These are phyloP conservation scores for Scelioninae gen. 1 DNA, from an alignment of 2,888 invertebrate species.

Conservation along the genomic window DNA sequence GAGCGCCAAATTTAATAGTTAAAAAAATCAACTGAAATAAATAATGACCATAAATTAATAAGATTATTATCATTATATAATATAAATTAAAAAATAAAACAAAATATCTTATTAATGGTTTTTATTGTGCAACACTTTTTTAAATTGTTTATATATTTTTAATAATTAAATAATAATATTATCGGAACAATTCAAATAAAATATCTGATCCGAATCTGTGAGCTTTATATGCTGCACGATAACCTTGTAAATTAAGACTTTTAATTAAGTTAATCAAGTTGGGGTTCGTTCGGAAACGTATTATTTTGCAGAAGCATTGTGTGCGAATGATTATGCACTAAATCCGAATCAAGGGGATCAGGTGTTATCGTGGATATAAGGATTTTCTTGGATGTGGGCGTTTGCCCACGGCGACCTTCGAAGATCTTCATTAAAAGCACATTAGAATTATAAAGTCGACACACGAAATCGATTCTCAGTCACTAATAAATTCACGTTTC, in stretches of 20 bases:
- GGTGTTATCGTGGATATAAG: slow-evolving; percentile 34
- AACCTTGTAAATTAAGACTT: slow-evolving; percentile 29
- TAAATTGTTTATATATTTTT: no score
- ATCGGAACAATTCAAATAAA: slow-evolving; percentile 1
- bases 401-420: slow-evolving; percentile 29
- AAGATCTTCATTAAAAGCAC: slow-evolving; percentile 45
- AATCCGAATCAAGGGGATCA: slow-evolving; percentile 43
- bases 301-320: slow-evolving; percentile 49
- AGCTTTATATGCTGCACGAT: background rate
- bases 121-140: no score
- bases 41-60: no score
- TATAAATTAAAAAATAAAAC: no score
- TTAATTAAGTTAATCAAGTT: slow-evolving; percentile 52
- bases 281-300: slow-evolving; percentile 29
- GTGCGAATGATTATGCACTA: slow-evolving; percentile 55
- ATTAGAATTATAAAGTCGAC: slow-evolving; percentile 38
- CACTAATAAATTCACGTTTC: slow-evolving; percentile 15
- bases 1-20: no score
- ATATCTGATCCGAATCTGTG: background rate
- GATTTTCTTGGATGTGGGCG: slow-evolving; percentile 44
- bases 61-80: no score
- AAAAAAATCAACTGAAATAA: no score
- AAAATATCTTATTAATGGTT: no score
- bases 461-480: slow-evolving; percentile 20
- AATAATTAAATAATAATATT: no score